These are phyloP conservation scores for Otus sunia DNA, from an alignment of 2,113 vertebrate species.

Conservation along the genomic window DNA sequence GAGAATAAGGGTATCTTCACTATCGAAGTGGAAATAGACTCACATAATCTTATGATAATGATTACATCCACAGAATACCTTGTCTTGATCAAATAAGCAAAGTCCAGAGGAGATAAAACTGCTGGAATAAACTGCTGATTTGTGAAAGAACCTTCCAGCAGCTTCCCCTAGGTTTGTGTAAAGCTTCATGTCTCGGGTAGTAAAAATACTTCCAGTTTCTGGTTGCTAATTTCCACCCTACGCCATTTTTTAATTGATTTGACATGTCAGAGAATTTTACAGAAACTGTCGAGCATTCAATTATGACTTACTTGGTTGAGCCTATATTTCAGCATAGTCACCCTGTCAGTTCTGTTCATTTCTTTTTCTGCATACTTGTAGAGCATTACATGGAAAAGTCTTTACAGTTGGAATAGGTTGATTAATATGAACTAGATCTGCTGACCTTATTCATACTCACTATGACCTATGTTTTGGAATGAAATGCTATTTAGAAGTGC, in stretches of 20 bases:
- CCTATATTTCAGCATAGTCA: neutral
- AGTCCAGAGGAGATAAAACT: neutral
- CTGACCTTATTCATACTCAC: neutral
- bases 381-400: neutral
- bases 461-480: neutral
- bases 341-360: neutral
- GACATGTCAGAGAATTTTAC: neutral
- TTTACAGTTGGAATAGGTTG: neutral
- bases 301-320: neutral
- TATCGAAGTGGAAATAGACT: neutral
- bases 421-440: neutral
- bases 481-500: neutral
- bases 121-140: neutral
- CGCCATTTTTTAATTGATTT: neutral
- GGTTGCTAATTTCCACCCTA: neutral
- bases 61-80: neutral
- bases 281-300: neutral
- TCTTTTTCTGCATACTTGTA: neutral
- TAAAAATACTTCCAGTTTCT: neutral
- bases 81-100: neutral
- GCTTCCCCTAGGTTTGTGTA: neutral
- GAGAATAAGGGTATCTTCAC: neutral
- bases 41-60: neutral
- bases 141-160: neutral
- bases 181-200: neutral